A percentile compares a stretch with the other conserved stretches of the same genome.
Conservation (phyloP, 2,113 vertebrate genomes). For the Dicaeum eximium region DNA sequence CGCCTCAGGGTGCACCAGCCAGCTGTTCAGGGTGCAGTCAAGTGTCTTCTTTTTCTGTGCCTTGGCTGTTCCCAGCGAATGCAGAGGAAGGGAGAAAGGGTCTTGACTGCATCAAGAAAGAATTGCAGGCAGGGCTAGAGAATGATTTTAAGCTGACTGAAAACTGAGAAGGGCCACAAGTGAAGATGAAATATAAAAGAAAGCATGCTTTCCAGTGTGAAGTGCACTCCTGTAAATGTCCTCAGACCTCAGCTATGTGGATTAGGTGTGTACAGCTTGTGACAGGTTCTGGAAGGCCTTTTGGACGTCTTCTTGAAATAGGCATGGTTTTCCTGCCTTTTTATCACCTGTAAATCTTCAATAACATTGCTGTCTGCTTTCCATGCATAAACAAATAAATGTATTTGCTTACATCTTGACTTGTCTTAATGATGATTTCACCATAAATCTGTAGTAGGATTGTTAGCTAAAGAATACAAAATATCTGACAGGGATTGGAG, state of each 20-base stretch:
- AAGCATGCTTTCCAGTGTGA: background rate
- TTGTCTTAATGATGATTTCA: background rate
- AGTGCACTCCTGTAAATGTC: background rate
- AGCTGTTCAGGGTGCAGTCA: background rate
- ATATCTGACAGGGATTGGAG: background rate
- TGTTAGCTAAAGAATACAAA: background rate
- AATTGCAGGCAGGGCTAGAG: background rate
- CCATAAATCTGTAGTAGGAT: background rate
- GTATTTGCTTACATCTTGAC: background rate
- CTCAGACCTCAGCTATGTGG: background rate
- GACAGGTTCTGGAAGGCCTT: background rate
- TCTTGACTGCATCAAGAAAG: background rate
- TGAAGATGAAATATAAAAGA: background rate
- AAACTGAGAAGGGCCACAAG: background rate
- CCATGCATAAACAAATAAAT: background rate
- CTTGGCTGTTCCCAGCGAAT: too few species aligned
- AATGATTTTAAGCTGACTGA: background rate
- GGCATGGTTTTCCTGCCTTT: background rate
- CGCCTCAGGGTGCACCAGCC: rapidly evolving
- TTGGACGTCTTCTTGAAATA: background rate
- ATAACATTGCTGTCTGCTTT: background rate
- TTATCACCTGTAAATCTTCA: background rate
- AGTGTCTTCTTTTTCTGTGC: rapidly evolving
- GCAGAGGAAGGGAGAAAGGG: rapidly evolving
- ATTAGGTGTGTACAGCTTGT: background rate